phyloP scores from a whole-genome alignment of 2,797 vertebrate genomes.

The Gephyroberyx darwinii region DNA sequence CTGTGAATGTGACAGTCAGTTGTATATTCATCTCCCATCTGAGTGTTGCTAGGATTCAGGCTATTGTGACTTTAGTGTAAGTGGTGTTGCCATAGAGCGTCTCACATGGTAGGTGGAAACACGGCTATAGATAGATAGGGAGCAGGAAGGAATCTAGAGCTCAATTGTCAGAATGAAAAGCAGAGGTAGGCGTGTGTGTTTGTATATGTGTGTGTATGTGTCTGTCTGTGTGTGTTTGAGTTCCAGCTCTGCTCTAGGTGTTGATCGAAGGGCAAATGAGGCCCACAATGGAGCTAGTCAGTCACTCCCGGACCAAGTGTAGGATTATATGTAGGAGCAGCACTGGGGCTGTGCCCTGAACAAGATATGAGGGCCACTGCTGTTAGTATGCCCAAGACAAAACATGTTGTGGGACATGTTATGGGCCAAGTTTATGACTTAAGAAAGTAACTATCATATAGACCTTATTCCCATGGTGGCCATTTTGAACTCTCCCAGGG shows the following conservation, averaged over 20 bases:
- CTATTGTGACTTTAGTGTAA: constrained; percentile 5
- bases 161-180: constrained; percentile 30
- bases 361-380: constrained; percentile 9
- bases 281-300: not conserved
- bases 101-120: constrained; percentile 52
- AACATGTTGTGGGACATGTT: not conserved
- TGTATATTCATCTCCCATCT: not conserved
- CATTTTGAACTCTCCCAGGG: too few species aligned
- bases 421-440: not conserved
- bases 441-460: too few species aligned
- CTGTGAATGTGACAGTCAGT: too few species aligned
- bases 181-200: constrained; percentile 12
- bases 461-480: too few species aligned
- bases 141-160: constrained; percentile 69
- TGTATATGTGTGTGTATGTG: not conserved
- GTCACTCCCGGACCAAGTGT: not conserved
- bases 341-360: not conserved
- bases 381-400: not conserved
- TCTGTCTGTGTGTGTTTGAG: not conserved
- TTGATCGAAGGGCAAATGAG: too few species aligned
- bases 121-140: constrained; percentile 66
- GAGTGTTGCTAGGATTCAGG: not conserved
- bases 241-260: too few species aligned
- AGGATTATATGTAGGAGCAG: not conserved
- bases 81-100: constrained; percentile 12